These are phyloP conservation scores for Drosophila tripunctata DNA, from an alignment of 2,888 invertebrate species.

Conservation along the genomic window DNA sequence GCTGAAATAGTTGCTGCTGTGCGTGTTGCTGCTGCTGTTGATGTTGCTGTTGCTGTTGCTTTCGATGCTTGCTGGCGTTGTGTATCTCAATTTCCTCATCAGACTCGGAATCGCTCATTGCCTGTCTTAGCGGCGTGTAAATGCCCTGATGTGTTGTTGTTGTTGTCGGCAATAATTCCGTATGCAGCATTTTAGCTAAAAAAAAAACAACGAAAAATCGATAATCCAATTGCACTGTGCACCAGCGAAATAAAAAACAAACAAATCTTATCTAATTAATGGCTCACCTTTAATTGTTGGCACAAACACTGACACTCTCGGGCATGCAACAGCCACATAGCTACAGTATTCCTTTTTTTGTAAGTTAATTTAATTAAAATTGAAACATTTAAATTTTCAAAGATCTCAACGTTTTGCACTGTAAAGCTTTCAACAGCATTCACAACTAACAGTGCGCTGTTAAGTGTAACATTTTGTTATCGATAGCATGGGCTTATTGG, in stretches of 20 bases:
- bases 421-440: not conserved
- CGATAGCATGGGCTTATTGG: slow-evolving; percentile 6
- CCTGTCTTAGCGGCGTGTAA: slow-evolving; percentile 91
- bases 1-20: slow-evolving; percentile 55
- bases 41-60: slow-evolving; percentile 30
- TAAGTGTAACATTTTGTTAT: not conserved
- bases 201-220: slow-evolving; percentile 69
- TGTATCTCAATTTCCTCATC: slow-evolving; percentile 87
- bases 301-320: slow-evolving; percentile 55
- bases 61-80: slow-evolving; percentile 62
- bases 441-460: slow-evolving; percentile 5
- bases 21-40: slow-evolving; percentile 48
- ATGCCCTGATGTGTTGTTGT: slow-evolving; percentile 85
- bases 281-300: slow-evolving; percentile 68
- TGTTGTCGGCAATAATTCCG: slow-evolving; percentile 79
- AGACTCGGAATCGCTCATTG: slow-evolving; percentile 91
- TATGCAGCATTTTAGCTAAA: slow-evolving; percentile 83
- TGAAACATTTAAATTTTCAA: slow-evolving; percentile 55
- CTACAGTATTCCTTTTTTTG: slow-evolving; percentile 42
- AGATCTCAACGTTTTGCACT: not conserved
- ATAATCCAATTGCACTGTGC: slow-evolving; percentile 46
- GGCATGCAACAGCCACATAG: slow-evolving; percentile 79
- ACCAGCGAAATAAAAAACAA: not conserved
- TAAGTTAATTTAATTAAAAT: slow-evolving; percentile 31
- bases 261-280: not conserved